phyloP scores from a whole-genome alignment of 2,888 invertebrate genomes.

The Coronaproctus castanopsis region DNA sequence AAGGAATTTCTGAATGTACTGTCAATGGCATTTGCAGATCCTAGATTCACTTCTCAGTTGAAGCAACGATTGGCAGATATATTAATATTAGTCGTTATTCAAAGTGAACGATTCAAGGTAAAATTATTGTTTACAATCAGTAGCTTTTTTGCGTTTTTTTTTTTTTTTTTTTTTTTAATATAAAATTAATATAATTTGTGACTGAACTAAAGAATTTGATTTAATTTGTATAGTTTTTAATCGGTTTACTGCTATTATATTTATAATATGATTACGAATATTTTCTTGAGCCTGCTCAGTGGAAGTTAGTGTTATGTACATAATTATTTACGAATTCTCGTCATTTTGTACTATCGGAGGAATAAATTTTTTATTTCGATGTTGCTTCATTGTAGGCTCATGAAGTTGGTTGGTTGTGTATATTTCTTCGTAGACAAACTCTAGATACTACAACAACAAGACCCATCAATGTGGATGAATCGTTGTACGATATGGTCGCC shows the following conservation, averaged over 20 bases:
- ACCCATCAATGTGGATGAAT: slow-evolving; percentile 26
- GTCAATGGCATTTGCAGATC: slow-evolving; percentile 62
- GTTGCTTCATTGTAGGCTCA: slow-evolving; percentile 34
- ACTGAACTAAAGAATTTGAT: no score
- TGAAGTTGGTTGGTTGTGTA: slow-evolving; percentile 41
- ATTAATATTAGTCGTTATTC: slow-evolving; percentile 29
- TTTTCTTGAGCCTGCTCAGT: no score
- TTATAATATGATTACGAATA: no score
- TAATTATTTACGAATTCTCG: no score
- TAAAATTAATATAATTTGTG: not conserved
- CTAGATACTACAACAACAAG: slow-evolving; percentile 41
- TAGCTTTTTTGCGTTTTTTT: slow-evolving; percentile 41
- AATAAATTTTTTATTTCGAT: no score
- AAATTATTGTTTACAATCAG: no score
- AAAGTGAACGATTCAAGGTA: slow-evolving; percentile 13
- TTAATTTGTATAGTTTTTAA: no score
- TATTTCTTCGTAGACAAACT: slow-evolving; percentile 27
- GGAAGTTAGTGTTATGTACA: no score
- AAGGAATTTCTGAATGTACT: slow-evolving; percentile 69
- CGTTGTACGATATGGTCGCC: slow-evolving; percentile 38
- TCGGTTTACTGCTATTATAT: no score
- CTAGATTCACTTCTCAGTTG: slow-evolving; percentile 51
- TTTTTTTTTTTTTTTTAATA: slow-evolving; percentile 2
- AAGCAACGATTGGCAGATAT: slow-evolving; percentile 60
- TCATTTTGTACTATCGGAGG: no score